A percentile compares a stretch with the other conserved stretches of the same genome.
Conservation (phyloP, 2,113 vertebrate genomes). For the Carassius auratus region DNA sequence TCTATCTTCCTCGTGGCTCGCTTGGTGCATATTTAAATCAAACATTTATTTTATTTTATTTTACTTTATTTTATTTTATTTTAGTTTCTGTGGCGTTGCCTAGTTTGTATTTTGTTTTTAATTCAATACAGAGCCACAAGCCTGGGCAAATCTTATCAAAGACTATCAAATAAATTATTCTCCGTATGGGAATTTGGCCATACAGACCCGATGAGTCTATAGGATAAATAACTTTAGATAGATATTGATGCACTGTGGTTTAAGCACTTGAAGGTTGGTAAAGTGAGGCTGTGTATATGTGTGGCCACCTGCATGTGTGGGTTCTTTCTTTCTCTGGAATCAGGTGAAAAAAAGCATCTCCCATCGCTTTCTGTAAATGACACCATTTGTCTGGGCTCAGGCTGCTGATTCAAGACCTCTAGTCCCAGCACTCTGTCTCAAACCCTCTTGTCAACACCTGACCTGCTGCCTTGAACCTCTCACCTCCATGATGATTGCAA, state of each 20-base stretch:
- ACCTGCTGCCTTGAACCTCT: slow-evolving; percentile 13
- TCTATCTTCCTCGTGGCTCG: background rate
- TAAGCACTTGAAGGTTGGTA: background rate
- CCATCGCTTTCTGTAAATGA: slow-evolving; percentile 52
- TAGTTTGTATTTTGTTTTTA: background rate
- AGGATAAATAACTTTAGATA: background rate
- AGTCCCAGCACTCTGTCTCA: slow-evolving; percentile 15
- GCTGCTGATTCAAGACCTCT: slow-evolving; percentile 45
- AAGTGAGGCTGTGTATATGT: slow-evolving; percentile 2
- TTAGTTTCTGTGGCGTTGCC: background rate
- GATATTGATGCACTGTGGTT: background rate
- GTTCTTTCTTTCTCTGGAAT: background rate
- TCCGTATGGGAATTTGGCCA: background rate
- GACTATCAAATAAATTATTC: background rate
- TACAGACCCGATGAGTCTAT: background rate
- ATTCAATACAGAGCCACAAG: background rate
- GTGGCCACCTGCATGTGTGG: background rate
- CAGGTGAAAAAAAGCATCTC: slow-evolving; percentile 38
- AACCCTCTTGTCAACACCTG: slow-evolving; percentile 36
- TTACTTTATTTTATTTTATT: background rate
- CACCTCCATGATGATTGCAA: slow-evolving; percentile 21
- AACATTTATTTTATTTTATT: background rate
- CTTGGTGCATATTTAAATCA: background rate
- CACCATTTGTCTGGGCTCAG: slow-evolving; percentile 50
- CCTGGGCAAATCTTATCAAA: background rate